A percentile compares a stretch with the other conserved stretches of the same genome.
These are phyloP conservation scores for Carettochelys insculpta DNA, from an alignment of 2,113 vertebrate species.

Conservation along the genomic window DNA sequence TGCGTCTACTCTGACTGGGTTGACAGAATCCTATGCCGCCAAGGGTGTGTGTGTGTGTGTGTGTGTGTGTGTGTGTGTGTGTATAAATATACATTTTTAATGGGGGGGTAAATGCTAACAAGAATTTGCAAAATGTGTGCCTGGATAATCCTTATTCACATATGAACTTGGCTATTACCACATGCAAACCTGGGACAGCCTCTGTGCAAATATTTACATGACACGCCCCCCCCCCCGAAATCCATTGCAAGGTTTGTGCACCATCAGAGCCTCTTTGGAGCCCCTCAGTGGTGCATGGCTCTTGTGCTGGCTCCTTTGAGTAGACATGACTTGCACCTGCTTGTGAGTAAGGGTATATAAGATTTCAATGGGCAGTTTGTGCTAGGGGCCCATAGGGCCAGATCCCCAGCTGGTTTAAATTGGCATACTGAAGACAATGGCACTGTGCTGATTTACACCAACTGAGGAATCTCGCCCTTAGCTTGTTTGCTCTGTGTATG, in stretches of 20 bases:
- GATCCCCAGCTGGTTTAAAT: background rate
- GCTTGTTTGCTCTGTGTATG: background rate
- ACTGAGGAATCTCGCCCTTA: background rate
- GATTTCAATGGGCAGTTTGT: background rate
- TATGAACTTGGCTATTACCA: background rate
- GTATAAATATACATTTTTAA: background rate
- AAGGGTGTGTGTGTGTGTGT: background rate
- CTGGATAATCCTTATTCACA: background rate
- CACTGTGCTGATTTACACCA: background rate
- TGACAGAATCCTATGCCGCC: background rate
- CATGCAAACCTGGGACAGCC: background rate
- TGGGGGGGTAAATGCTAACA: background rate
- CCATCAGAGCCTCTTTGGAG: accelerated
- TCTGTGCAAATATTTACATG: background rate
- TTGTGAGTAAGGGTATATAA: background rate
- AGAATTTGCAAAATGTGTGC: background rate
- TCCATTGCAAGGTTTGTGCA: accelerated
- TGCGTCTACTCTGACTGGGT: background rate
- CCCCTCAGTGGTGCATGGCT: background rate
- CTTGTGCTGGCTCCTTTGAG: background rate
- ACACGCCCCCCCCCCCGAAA: background rate
- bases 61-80: accelerated
- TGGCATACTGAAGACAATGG: background rate
- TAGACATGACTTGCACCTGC: too few species aligned
- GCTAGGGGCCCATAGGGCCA: accelerated